Conservation (phyloP, 2,888 invertebrate genomes). For the Abrostola triplasia region DNA sequence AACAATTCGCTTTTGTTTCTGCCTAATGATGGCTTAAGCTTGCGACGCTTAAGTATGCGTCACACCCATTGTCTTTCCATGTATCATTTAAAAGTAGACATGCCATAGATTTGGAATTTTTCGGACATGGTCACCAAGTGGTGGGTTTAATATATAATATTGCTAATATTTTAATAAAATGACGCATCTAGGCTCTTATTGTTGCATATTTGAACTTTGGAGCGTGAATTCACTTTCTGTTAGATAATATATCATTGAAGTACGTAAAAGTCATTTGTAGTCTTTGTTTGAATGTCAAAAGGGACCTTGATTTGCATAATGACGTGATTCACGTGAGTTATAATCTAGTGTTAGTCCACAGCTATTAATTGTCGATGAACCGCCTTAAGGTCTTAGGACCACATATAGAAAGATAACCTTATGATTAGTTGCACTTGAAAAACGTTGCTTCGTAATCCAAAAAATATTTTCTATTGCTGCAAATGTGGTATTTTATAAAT, state of each 20-base stretch:
- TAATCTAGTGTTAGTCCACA: slow-evolving; percentile 29
- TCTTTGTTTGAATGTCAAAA: slow-evolving; percentile 19
- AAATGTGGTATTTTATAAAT: background rate
- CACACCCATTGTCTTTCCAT: too few species aligned
- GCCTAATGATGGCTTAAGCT: too few species aligned
- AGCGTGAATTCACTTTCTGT: too few species aligned
- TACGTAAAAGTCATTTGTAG: slow-evolving; percentile 16
- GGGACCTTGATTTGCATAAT: slow-evolving; percentile 19
- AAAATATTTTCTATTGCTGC: background rate
- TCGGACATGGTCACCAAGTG: too few species aligned
- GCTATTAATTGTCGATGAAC: slow-evolving; percentile 27
- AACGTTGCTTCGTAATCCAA: background rate
- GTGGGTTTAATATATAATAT: too few species aligned
- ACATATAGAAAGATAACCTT: slow-evolving; percentile 6
- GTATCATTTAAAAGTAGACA: too few species aligned
- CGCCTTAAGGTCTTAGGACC: slow-evolving; percentile 3
- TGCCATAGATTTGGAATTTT: too few species aligned
- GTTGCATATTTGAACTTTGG: too few species aligned
- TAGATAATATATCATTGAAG: background rate
- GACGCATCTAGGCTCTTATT: too few species aligned
- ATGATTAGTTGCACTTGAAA: slow-evolving; percentile 9
- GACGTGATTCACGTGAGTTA: slow-evolving; percentile 20
- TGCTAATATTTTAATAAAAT: too few species aligned
- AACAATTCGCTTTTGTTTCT: too few species aligned
- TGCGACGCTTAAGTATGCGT: too few species aligned